Conservation (phyloP, 2,113 vertebrate genomes). For the Poeciliopsis prolifica region DNA sequence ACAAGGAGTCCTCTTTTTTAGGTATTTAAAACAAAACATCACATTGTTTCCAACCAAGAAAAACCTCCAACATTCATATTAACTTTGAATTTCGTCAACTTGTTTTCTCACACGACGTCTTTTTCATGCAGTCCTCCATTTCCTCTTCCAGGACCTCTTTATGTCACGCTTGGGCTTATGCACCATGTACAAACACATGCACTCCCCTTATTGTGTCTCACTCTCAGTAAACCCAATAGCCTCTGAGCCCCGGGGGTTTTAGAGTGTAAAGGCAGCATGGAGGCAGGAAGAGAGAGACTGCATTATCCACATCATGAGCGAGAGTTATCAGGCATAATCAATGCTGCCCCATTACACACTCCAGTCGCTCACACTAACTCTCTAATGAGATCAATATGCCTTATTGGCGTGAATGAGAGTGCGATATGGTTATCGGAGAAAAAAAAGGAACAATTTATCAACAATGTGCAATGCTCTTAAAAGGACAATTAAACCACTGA, state of each 20-base stretch:
- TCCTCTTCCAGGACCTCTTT: slow-evolving; percentile 7
- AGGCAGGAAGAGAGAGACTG: slow-evolving; percentile 80
- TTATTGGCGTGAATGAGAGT: slow-evolving; percentile 58
- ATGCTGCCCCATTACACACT: slow-evolving; percentile 78
- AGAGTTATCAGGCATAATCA: slow-evolving; percentile 82
- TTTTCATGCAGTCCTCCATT: background rate
- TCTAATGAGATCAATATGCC: slow-evolving; percentile 58
- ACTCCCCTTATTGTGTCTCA: slow-evolving; percentile 13
- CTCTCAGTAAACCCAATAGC: slow-evolving; percentile 71
- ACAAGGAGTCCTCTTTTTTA: background rate
- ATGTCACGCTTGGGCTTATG: slow-evolving; percentile 14
- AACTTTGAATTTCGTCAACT: background rate
- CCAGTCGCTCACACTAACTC: slow-evolving; percentile 34
- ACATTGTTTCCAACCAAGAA: background rate
- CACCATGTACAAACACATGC: slow-evolving; percentile 2
- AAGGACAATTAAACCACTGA: background rate
- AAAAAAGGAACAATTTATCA: slow-evolving; percentile 13
- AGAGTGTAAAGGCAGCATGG: slow-evolving; percentile 69
- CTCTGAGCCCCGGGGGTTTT: slow-evolving; percentile 74
- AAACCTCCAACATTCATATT: background rate
- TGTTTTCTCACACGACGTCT: background rate
- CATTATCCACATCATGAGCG: slow-evolving; percentile 83
- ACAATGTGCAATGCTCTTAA: slow-evolving; percentile 7
- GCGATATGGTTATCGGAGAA: slow-evolving; percentile 43
- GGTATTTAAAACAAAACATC: background rate